Conservation (phyloP, 2,888 invertebrate species). For the Dioctria linearis region DNA sequence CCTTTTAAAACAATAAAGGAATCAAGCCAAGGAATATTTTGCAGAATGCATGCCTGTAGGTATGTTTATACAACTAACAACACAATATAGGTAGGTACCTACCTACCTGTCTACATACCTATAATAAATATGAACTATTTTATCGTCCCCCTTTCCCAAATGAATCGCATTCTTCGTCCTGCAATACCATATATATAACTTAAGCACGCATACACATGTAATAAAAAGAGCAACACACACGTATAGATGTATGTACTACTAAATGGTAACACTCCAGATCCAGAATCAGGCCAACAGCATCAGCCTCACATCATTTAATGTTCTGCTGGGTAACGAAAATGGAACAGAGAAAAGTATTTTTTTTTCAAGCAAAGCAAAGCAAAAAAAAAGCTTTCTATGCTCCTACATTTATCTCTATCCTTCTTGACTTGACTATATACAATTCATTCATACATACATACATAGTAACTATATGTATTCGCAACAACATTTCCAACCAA, state of each 20-base stretch:
- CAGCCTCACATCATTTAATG: conserved; percentile 43
- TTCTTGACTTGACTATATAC: no score
- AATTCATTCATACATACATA: no score
- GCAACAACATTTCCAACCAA: no score
- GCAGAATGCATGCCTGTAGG: background rate
- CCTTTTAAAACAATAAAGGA: conserved; percentile 10
- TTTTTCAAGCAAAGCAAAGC: conserved; percentile 1
- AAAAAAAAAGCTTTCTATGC: no score
- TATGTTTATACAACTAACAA: no score
- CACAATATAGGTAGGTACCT: no score
- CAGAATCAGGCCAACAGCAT: conserved; percentile 45
- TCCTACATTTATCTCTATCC: no score
- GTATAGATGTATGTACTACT: background rate
- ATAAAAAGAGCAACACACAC: conserved; percentile 21
- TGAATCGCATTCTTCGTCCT: background rate
- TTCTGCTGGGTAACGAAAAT: conserved; percentile 11
- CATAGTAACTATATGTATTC: no score
- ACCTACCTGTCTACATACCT: no score
- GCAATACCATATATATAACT: no score
- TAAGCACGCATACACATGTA: background rate
- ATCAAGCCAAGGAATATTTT: background rate
- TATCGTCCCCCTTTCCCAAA: no score
- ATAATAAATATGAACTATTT: no score
- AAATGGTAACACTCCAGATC: conserved; percentile 42
- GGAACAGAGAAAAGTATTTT: conserved; percentile 18